Base-by-base conservation (phyloP, 2,113 vertebrate genomes). In the Henicopernis longicauda region DNA sequence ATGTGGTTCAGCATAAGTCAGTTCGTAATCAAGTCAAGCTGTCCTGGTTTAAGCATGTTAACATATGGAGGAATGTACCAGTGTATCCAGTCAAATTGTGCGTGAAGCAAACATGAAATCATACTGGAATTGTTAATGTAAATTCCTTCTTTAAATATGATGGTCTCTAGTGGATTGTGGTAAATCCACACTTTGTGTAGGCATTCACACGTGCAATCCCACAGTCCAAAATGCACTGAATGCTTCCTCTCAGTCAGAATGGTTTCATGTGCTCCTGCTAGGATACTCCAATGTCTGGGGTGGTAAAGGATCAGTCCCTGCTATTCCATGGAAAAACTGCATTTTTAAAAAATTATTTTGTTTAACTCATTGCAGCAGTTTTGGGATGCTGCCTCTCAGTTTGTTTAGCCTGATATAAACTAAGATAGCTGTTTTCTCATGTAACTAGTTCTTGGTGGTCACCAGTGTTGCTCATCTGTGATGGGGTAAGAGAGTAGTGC, bases 161-260 rank as follows among this genome's bases (percentile, higher is more conserved):
- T 0, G 36, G 31, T 95, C 89, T 90, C 93, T 16, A 52, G 87
- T 65, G 91, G 78, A 63, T 76, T 94, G 87, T 7, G 61, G 87
- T 82, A 66, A 94, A 86, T 77, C 88, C 6, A 4, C 44, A 26
- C 44, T 59, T 74, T 19, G 65, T 78, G 57, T 67, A 82, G 89
- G 62, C 91, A 93, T 72, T 93, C 85, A 69, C 93, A 96, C 88
- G 76, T 94, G 92, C 90, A 36, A 55, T 86, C 86, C 62, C 54
- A 36, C n/a, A 18, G 34, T 27, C 71, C 82, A 65, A 63, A 88
- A 70, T 20, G 79, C 54, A 55, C 67, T 32, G 49, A 81, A 18
- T 47, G 44, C 84, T 77, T 61, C 78, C 74, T 76, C 65, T 50
- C 76, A 12, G 44, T 11, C 74, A 82, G 55, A 67, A 55, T 2